Evolutionary conservation across 2,888 invertebrate genomes (phyloP).

Genomic region (Schrankia costaestrigalis): DNA sequence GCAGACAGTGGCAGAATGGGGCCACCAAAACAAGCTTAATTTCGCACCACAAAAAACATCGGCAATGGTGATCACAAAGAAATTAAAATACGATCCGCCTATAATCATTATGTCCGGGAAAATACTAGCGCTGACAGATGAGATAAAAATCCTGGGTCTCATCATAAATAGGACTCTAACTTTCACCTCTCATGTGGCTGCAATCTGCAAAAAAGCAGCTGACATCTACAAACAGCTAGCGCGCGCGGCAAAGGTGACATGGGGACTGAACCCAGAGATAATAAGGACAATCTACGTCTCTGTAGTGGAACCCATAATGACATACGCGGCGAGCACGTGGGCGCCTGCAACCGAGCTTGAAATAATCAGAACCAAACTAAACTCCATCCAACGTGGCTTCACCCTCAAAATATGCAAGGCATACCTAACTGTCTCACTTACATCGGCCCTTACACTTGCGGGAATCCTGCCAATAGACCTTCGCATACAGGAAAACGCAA

Average conservation of each 20-base stretch:
- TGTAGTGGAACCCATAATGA: conserved; percentile 1
- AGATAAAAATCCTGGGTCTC: conserved; percentile 16
- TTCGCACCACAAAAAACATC: conserved; percentile 5
- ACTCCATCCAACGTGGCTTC: conserved; percentile 1
- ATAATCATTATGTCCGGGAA: conserved; percentile 4
- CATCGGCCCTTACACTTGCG: neutral
- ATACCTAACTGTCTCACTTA: conserved; percentile 1
- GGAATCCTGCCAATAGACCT: conserved; percentile 1
- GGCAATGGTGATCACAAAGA: conserved; percentile 4
- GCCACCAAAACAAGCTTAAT: neutral
- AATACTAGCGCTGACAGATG: neutral
- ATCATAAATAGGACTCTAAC: conserved; percentile 7
- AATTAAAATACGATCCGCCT: conserved; percentile 3
- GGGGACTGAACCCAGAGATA: conserved; percentile 5
- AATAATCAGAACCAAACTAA: neutral
- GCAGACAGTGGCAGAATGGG: neutral
- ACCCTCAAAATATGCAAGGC: conserved; percentile 1
- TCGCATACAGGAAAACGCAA: neutral
- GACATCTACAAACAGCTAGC: conserved; percentile 1
- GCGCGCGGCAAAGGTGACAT: neutral
- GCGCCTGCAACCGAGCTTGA: neutral
- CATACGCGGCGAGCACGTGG: conserved; percentile 1
- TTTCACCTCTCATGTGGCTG: neutral
- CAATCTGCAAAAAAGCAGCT: neutral
- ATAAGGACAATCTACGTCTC: conserved; percentile 3